Conservation (phyloP, 2,888 invertebrate genomes). For the Bembecia ichneumoniformis region DNA sequence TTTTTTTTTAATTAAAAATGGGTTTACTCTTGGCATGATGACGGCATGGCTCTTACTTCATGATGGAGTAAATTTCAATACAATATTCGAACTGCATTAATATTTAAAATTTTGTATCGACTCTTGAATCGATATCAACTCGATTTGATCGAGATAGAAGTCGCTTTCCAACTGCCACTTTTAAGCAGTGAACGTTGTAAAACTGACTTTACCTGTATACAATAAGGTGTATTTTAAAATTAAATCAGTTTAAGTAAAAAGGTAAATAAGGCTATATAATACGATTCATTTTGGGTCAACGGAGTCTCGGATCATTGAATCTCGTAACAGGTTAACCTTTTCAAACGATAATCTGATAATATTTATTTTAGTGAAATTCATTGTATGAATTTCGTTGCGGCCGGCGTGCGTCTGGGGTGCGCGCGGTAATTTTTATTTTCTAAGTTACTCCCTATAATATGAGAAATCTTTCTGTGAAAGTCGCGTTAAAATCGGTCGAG, state of each 20-base stretch:
- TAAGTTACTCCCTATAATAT: too few relatives aligned
- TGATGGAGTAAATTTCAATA: too few relatives aligned
- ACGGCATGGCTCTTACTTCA: too few relatives aligned
- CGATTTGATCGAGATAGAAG: neutral
- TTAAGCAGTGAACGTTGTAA: neutral
- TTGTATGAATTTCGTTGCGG: neutral
- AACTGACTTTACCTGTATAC: neutral
- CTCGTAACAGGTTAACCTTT: neutral
- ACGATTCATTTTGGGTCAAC: constrained; percentile 3
- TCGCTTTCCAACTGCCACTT: neutral
- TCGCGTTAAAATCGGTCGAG: too few relatives aligned
- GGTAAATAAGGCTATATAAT: constrained; percentile 2
- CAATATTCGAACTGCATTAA: too few relatives aligned
- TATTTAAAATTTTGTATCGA: neutral
- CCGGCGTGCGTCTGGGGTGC: neutral
- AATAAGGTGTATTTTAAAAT: neutral
- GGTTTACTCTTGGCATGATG: too few relatives aligned
- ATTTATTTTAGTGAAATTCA: neutral
- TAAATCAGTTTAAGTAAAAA: neutral
- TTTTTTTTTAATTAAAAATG: too few relatives aligned
- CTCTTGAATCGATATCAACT: neutral
- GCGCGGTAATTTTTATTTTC: neutral
- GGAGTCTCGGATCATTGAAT: constrained; percentile 1
- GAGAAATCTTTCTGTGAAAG: too few relatives aligned
- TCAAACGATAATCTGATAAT: neutral